Percentiles rank a stretch among this genome's conserved stretches.
These are phyloP conservation scores for Rotaria magnacalcarata DNA, from an alignment of 2,888 invertebrate species.

Conservation along the genomic window DNA sequence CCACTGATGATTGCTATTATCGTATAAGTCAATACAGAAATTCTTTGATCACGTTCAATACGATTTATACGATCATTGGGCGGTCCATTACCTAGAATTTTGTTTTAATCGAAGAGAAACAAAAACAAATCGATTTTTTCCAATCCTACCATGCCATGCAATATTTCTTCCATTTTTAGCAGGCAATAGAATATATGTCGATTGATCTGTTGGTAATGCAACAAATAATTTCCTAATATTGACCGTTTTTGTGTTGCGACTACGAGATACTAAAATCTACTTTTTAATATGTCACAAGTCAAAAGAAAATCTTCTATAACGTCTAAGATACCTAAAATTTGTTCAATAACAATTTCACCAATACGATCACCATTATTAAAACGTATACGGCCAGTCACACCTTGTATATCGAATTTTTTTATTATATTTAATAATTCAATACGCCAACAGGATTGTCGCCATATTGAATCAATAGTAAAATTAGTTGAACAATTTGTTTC, in stretches of 20 bases:
- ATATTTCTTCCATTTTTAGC: conserved; percentile 35
- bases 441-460: conserved; percentile 34
- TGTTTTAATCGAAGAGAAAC: not conserved
- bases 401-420: conserved; percentile 38
- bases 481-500: conserved; percentile 37
- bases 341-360: conserved; percentile 85
- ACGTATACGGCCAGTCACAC: conserved; percentile 68
- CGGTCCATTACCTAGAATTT: conserved; percentile 66
- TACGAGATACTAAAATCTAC: conserved; percentile 16
- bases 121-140: not conserved
- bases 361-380: conserved; percentile 92
- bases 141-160: conserved; percentile 40
- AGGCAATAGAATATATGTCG: not conserved
- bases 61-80: conserved; percentile 84
- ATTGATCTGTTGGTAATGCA: not conserved
- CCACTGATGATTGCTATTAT: conserved; percentile 79
- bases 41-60: conserved; percentile 80
- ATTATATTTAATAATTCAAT: conserved; percentile 37
- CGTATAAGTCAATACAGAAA: conserved; percentile 83
- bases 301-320: not conserved
- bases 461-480: conserved; percentile 24
- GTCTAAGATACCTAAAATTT: conserved; percentile 70
- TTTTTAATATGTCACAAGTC: not conserved
- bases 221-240: not conserved
- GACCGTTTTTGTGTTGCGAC: not conserved